phyloP scores from a whole-genome alignment of 1,140 invertebrate species.

The Heliothis virescens region DNA sequence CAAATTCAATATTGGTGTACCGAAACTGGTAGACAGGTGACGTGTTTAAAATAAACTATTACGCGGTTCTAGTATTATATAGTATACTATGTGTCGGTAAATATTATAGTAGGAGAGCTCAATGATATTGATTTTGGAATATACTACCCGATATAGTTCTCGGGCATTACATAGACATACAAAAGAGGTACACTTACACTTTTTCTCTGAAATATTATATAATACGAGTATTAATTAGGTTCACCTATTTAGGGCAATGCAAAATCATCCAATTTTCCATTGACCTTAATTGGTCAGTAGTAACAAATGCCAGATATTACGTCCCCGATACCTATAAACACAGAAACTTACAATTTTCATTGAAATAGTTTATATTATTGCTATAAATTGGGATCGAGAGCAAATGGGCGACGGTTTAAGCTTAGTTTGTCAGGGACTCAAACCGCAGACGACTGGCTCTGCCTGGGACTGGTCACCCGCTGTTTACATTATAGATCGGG shows the following conservation, averaged over 20 bases:
- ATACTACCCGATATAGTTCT: no score
- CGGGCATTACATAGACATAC: no score
- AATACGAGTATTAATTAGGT: no score
- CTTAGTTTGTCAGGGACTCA: constrained; percentile 15
- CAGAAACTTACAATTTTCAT: background rate
- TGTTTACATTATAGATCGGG: background rate
- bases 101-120: constrained; percentile 6
- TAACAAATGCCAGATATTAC: no score
- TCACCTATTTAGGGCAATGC: no score
- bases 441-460: constrained; percentile 8
- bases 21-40: constrained; percentile 13
- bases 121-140: background rate
- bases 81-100: constrained; percentile 3
- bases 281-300: no score
- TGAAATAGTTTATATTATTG: background rate
- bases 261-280: no score
- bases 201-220: no score
- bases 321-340: no score
- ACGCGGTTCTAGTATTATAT: background rate
- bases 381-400: background rate
- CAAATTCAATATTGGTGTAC: constrained; percentile 27
- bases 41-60: constrained; percentile 22
- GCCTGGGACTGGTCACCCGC: background rate
- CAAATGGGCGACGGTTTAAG: background rate
- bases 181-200: no score